Percentiles rank a stretch among this genome's conserved stretches.
Conservation (phyloP, 2,888 invertebrate genomes). For the Odontocolon sp. region DNA sequence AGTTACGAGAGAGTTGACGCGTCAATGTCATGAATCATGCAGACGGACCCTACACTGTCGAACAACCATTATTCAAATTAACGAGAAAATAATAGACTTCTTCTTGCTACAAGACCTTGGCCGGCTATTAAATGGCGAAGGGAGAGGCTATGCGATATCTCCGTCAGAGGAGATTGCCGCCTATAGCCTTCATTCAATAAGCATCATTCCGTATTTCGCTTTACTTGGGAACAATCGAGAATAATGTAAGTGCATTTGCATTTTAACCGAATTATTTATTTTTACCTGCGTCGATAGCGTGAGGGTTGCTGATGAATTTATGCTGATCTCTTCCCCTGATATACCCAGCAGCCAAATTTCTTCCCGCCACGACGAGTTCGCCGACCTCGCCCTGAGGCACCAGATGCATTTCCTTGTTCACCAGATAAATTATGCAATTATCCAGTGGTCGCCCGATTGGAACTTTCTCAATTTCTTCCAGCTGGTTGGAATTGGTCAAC, state of each 20-base stretch:
- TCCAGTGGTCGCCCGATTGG: constrained; percentile 92
- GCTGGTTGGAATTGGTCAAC: constrained; percentile 84
- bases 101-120: constrained; percentile 47
- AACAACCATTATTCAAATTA: constrained; percentile 45
- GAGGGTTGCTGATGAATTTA: constrained; percentile 89
- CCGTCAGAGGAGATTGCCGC: constrained; percentile 3
- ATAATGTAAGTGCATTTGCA: neutral
- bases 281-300: constrained; percentile 85
- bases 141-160: constrained; percentile 19
- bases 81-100: constrained; percentile 47
- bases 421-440: constrained; percentile 90
- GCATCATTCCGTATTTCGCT: too few relatives aligned
- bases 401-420: constrained; percentile 88
- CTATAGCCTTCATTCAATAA: too few relatives aligned
- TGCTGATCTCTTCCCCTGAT: constrained; percentile 88
- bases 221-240: neutral
- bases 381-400: constrained; percentile 89
- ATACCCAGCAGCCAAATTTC: constrained; percentile 91
- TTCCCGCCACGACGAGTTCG: constrained; percentile 91
- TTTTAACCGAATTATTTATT: neutral
- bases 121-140: constrained; percentile 40
- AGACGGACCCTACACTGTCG: neutral
- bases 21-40: constrained; percentile 14
- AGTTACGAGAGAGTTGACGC: neutral
- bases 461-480: constrained; percentile 86